Conservation (phyloP, 2,888 invertebrate genomes). For the Slavum lentiscoides region DNA sequence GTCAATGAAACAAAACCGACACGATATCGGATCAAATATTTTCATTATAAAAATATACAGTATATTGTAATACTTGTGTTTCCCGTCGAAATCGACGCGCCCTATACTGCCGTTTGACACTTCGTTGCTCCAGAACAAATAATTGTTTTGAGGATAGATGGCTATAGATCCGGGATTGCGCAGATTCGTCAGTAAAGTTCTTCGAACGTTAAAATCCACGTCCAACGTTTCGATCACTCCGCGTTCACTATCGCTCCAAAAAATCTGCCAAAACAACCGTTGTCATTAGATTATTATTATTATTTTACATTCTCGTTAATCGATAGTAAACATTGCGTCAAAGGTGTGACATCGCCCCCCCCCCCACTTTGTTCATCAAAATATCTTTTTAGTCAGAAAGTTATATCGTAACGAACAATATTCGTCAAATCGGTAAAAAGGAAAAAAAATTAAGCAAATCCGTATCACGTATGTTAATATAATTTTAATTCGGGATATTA, state of each 20-base stretch:
- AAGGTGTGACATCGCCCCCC: too few relatives aligned
- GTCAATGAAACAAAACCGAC: not conserved
- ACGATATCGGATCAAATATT: not conserved
- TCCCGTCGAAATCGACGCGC: not conserved
- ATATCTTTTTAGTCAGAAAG: too few relatives aligned
- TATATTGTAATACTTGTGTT: not conserved
- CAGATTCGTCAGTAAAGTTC: not conserved
- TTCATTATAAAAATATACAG: too few relatives aligned
- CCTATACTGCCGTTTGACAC: not conserved
- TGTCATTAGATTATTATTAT: too few relatives aligned
- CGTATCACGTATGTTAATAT: too few relatives aligned
- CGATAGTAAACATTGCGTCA: too few relatives aligned
- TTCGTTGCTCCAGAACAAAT: not conserved
- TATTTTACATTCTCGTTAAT: too few relatives aligned
- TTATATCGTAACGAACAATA: too few relatives aligned
- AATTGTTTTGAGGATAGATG: not conserved
- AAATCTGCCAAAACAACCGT: not conserved
- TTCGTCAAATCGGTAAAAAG: too few relatives aligned
- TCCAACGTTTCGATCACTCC: not conserved
- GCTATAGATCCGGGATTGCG: not conserved
- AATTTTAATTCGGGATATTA: too few relatives aligned
- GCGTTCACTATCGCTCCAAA: slow-evolving; percentile 1
- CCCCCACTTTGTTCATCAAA: too few relatives aligned
- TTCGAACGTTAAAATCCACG: not conserved
- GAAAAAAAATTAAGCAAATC: too few relatives aligned